phyloP scores from a whole-genome alignment of 2,113 vertebrate genomes.

The Ariopsis seemanni region DNA sequence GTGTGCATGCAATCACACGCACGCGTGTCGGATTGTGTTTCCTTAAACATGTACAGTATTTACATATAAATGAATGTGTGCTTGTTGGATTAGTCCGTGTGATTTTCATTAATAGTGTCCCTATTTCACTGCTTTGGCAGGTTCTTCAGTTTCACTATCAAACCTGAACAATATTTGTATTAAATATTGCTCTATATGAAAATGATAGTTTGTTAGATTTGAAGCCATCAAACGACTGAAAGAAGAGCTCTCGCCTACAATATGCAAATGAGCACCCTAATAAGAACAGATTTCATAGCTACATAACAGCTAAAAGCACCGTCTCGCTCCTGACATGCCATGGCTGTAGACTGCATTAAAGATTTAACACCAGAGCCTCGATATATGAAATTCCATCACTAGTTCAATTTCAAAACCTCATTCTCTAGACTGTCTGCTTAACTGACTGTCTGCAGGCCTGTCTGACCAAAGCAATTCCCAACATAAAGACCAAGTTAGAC shows the following conservation, averaged over 20 bases:
- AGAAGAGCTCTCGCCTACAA: conserved; percentile 7
- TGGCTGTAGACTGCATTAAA: conserved; percentile 37
- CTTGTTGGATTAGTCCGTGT: conserved; percentile 15
- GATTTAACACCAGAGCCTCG: conserved; percentile 36
- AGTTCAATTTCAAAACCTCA: conserved; percentile 23
- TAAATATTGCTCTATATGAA: conserved; percentile 8
- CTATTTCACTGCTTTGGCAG: neutral
- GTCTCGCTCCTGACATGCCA: conserved; percentile 12
- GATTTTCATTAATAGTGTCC: conserved; percentile 11
- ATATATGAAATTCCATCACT: conserved; percentile 45
- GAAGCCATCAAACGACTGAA: neutral
- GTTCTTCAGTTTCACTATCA: neutral
- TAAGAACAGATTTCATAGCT: conserved; percentile 14
- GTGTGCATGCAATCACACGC: neutral
- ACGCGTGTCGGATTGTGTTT: neutral
- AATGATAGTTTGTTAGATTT: conserved; percentile 11
- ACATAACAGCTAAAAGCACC: conserved; percentile 20
- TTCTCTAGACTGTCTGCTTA: conserved; percentile 20
- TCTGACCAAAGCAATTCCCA: conserved; percentile 36
- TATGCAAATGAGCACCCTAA: conserved; percentile 26
- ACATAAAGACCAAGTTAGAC: neutral
- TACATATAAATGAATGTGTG: conserved; percentile 37
- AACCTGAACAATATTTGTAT: neutral
- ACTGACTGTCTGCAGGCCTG: conserved; percentile 16
- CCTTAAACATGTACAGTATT: conserved; percentile 16